Percentiles rank a stretch among this genome's conserved stretches.
Evolutionary conservation across 2,888 invertebrate species (phyloP).

Genomic region (Epiblema foenella): DNA sequence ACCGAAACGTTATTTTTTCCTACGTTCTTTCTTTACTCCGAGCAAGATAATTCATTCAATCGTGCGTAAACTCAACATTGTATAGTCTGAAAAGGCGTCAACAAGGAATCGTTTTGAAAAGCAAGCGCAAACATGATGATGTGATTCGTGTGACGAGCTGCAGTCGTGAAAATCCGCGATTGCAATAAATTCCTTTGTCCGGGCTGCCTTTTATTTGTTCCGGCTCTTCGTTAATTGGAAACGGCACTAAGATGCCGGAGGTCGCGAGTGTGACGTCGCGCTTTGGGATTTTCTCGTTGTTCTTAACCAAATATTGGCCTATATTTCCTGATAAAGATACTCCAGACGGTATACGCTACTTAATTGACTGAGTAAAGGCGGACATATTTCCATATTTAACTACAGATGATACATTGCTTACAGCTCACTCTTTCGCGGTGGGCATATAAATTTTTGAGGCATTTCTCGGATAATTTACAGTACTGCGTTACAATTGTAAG

Average conservation of each 20-base stretch:
- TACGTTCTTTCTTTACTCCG: neutral
- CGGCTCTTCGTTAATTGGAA: slow-evolving; percentile 70
- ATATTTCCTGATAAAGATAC: slow-evolving; percentile 6
- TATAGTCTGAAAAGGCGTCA: slow-evolving; percentile 1
- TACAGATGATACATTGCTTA: slow-evolving; percentile 33
- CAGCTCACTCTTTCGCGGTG: slow-evolving; percentile 46
- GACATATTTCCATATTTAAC: slow-evolving; percentile 41
- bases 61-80: neutral
- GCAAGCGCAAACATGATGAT: slow-evolving; percentile 32
- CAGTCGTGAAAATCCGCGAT: slow-evolving; percentile 63
- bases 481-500: slow-evolving; percentile 49
- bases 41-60: neutral
- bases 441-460: slow-evolving; percentile 47
- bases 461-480: slow-evolving; percentile 49
- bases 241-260: slow-evolving; percentile 58
- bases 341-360: slow-evolving; percentile 5
- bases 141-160: slow-evolving; percentile 30
- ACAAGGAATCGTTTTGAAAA: slow-evolving; percentile 20
- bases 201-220: slow-evolving; percentile 68
- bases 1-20: too few species aligned
- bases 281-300: slow-evolving; percentile 7
- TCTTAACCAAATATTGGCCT: neutral
- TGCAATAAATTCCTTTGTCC: slow-evolving; percentile 67
- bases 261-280: slow-evolving; percentile 43
- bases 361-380: slow-evolving; percentile 29